Conservation (phyloP, 2,797 vertebrate species). For the Naso thynnoides region DNA sequence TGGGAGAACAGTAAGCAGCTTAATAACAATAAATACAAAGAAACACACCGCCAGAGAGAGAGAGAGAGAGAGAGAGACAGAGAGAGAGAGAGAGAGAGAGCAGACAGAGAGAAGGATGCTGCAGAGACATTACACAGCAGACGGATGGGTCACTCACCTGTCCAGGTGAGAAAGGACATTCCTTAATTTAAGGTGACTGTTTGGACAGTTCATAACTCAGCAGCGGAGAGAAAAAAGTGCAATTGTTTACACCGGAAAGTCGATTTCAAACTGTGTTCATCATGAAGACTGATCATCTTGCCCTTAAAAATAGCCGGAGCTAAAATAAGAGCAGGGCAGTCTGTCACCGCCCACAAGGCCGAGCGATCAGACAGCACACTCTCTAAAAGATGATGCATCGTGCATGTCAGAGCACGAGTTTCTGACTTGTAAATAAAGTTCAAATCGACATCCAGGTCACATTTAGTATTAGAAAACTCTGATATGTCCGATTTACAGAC, state of each 20-base stretch:
- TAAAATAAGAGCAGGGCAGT: conserved; percentile 11
- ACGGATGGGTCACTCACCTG: conserved; percentile 52
- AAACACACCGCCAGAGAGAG: conserved; percentile 24
- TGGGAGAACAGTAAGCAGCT: conserved; percentile 64
- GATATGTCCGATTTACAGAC: too few species aligned
- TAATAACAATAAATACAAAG: conserved; percentile 70
- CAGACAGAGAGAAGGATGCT: neutral
- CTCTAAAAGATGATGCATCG: neutral
- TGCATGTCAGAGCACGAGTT: neutral
- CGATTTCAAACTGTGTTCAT: conserved; percentile 44
- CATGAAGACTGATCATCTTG: conserved; percentile 61
- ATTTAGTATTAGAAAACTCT: neutral
- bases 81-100: conserved; percentile 11
- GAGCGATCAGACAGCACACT: conserved; percentile 4
- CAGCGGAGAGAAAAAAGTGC: neutral
- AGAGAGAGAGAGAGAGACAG: neutral
- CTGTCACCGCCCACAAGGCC: conserved; percentile 27
- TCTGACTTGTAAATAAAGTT: neutral
- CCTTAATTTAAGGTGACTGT: conserved; percentile 36
- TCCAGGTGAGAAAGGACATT: conserved; percentile 33
- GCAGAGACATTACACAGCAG: conserved; percentile 4
- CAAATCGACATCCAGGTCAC: too few species aligned
- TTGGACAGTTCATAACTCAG: conserved; percentile 59
- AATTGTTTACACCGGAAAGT: conserved; percentile 61
- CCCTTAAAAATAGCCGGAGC: conserved; percentile 42